phyloP scores from a whole-genome alignment of 2,113 vertebrate species.

The Anoplopoma fimbria region DNA sequence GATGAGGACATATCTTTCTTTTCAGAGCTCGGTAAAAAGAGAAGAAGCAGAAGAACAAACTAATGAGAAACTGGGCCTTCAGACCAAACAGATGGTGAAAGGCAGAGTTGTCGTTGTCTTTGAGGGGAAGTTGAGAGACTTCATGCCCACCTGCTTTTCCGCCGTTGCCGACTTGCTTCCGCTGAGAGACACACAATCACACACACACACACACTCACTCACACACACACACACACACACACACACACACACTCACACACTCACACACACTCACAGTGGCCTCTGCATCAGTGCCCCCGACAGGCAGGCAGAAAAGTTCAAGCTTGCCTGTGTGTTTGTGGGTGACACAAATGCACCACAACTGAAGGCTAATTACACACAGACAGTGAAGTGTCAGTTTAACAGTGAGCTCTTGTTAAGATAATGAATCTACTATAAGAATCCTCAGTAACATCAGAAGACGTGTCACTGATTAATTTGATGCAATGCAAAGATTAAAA shows the following conservation, averaged over 20 bases:
- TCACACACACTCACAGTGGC: conserved; percentile 16
- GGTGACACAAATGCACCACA: not conserved
- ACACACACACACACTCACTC: not conserved
- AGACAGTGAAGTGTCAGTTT: no score
- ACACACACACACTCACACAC: conserved; percentile 27
- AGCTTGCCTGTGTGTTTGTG: not conserved
- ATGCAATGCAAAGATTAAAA: not conserved
- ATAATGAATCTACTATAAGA: no score
- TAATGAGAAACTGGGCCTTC: not conserved
- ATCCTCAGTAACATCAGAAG: not conserved
- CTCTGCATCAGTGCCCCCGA: conserved; percentile 27
- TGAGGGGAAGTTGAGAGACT: conserved; percentile 48
- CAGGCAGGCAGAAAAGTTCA: conserved; percentile 38
- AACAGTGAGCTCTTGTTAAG: not conserved
- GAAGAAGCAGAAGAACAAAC: not conserved
- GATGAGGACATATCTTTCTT: not conserved
- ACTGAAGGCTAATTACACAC: not conserved
- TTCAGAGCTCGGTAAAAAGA: not conserved
- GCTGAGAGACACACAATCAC: not conserved
- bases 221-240: conserved; percentile 24
- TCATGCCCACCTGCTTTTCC: conserved; percentile 62
- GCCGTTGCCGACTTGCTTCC: conserved; percentile 50
- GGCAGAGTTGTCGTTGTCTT: conserved; percentile 3
- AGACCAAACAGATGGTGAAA: conserved; percentile 18
- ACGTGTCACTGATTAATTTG: not conserved